These are phyloP conservation scores for Sebastes hubbsi DNA, from an alignment of 2,797 vertebrate species.

Conservation along the genomic window DNA sequence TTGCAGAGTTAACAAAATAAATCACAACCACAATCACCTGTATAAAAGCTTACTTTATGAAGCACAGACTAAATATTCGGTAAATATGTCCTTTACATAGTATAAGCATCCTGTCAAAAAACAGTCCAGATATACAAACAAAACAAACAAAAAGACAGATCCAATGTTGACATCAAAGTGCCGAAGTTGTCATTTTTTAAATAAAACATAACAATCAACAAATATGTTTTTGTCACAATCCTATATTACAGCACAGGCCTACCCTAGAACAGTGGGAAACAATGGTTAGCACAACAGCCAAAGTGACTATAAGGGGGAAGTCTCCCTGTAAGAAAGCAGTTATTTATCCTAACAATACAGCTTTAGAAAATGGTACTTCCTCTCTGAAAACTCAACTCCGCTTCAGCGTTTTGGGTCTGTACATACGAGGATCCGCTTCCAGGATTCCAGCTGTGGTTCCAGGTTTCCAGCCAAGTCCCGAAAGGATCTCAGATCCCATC, in stretches of 20 bases:
- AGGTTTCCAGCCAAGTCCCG: constrained; percentile 55
- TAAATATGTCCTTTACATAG: constrained; percentile 81
- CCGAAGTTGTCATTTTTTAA: constrained; percentile 62
- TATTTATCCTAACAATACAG: constrained; percentile 64
- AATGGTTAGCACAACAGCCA: constrained; percentile 83
- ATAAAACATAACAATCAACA: constrained; percentile 74
- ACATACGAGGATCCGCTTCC: constrained; percentile 47
- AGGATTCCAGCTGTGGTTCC: constrained; percentile 55
- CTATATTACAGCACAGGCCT: constrained; percentile 84
- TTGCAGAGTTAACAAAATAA: constrained; percentile 14
- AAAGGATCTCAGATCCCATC: constrained; percentile 44
- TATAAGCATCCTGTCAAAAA: constrained; percentile 73
- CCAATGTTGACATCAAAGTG: constrained; percentile 75
- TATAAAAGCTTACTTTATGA: constrained; percentile 83
- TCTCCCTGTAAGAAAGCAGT: constrained; percentile 78
- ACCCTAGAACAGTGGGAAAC: constrained; percentile 82
- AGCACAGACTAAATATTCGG: constrained; percentile 82
- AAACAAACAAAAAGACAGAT: constrained; percentile 60
- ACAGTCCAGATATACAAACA: constrained; percentile 75
- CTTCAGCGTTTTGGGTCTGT: constrained; percentile 65
- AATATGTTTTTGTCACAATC: constrained; percentile 74
- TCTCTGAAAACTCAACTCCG: constrained; percentile 62
- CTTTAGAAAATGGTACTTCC: constrained; percentile 77
- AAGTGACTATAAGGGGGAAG: constrained; percentile 67
- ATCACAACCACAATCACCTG: constrained; percentile 47